Conservation (phyloP, 2,113 vertebrate genomes). For the Charina bottae region DNA sequence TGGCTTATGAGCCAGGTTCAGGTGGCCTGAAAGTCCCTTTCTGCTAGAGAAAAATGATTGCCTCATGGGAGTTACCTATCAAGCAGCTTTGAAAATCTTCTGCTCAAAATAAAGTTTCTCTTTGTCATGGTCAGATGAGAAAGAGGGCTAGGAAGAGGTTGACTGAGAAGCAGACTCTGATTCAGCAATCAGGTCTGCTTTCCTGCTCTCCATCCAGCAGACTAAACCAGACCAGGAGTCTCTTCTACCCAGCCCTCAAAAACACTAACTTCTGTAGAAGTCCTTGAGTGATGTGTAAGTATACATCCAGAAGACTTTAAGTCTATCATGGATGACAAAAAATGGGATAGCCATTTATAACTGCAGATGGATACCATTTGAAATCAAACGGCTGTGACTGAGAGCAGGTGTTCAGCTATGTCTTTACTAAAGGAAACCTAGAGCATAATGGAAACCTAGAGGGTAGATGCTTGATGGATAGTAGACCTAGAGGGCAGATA, state of each 20-base stretch:
- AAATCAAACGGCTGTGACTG: not conserved
- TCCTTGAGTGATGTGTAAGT: not conserved
- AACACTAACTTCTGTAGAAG: not conserved
- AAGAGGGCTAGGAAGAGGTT: not conserved
- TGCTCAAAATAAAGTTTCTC: not conserved
- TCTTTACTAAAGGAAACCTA: not conserved
- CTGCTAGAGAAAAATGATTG: slow-evolving; percentile 31
- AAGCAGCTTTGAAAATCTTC: not conserved
- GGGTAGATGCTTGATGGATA: not conserved
- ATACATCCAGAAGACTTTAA: not conserved
- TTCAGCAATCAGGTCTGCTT: not conserved
- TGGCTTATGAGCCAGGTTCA: slow-evolving; percentile 42
- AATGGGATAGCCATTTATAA: not conserved
- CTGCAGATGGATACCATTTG: not conserved
- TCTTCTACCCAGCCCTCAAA: not conserved
- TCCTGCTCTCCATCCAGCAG: not conserved
- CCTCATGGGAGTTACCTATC: not conserved
- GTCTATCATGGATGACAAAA: not conserved
- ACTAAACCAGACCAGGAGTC: not conserved
- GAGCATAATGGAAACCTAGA: not conserved
- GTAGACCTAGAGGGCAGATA: not conserved
- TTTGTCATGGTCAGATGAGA: not conserved
- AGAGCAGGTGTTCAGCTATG: not conserved
- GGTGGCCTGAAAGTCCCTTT: slow-evolving; percentile 17
- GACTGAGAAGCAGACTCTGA: not conserved